Conservation (phyloP, 2,888 invertebrate species). For the Gerris lacustris region DNA sequence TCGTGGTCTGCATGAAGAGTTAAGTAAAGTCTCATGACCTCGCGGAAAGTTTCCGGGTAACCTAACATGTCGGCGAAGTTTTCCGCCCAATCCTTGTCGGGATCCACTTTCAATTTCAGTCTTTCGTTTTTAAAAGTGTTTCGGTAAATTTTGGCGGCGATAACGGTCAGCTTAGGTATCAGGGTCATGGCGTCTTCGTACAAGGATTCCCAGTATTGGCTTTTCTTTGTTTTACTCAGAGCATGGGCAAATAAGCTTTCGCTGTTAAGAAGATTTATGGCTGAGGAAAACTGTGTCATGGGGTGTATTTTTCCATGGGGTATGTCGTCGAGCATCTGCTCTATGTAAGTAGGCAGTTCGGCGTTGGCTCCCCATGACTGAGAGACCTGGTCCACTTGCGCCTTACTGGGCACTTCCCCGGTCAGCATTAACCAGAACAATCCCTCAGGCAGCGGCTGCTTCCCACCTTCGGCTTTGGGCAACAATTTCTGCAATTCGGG, state of each 20-base stretch:
- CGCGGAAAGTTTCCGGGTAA: conserved; percentile 68
- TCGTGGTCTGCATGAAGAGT: conserved; percentile 94
- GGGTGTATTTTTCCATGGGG: conserved; percentile 71
- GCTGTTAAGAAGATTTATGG: conserved; percentile 80
- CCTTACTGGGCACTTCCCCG: conserved; percentile 70
- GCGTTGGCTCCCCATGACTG: conserved; percentile 77
- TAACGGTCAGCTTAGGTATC: conserved; percentile 83
- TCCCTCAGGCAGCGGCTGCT: conserved; percentile 80
- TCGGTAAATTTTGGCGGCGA: conserved; percentile 89
- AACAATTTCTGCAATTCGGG: conserved; percentile 79
- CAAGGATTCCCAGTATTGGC: conserved; percentile 64
- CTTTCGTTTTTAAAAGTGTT: conserved; percentile 67
- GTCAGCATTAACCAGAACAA: conserved; percentile 87
- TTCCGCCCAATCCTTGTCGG: conserved; percentile 79
- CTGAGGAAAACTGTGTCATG: conserved; percentile 87
- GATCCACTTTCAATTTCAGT: conserved; percentile 58
- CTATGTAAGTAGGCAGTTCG: conserved; percentile 77
- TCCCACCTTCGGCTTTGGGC: conserved; percentile 66
- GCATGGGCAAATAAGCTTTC: conserved; percentile 86
- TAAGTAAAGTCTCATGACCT: conserved; percentile 82
- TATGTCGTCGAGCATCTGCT: conserved; percentile 80
- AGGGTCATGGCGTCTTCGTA: conserved; percentile 91
- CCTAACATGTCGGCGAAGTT: conserved; percentile 88
- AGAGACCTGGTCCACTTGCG: conserved; percentile 59
- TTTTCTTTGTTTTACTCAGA: conserved; percentile 72